Percentiles rank a stretch among this genome's conserved stretches.
These are phyloP conservation scores for Syrrhaptes paradoxus DNA, from an alignment of 2,113 vertebrate species.

Conservation along the genomic window DNA sequence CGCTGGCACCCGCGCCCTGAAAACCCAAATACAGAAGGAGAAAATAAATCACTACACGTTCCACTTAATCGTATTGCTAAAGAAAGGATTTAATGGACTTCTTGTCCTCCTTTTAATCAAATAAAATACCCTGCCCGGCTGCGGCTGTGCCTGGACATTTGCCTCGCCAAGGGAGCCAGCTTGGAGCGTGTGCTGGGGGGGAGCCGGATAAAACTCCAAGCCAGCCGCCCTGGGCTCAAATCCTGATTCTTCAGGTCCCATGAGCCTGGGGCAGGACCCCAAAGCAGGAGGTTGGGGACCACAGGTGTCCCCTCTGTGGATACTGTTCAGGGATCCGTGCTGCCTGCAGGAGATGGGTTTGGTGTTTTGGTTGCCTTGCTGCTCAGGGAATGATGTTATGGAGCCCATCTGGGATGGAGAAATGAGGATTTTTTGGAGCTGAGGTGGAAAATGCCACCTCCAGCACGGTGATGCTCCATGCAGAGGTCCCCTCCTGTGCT, in stretches of 20 bases:
- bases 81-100: constrained; percentile 81
- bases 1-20: constrained; percentile 67
- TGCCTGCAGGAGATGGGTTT: fast-evolving
- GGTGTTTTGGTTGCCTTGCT: fast-evolving
- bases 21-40: constrained; percentile 62
- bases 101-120: constrained; percentile 55
- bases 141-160: constrained; percentile 1
- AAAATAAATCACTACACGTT: constrained; percentile 73
- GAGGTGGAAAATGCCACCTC: fast-evolving
- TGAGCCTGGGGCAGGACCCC: neutral
- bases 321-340: neutral
- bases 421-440: neutral
- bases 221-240: neutral
- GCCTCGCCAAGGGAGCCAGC: neutral
- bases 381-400: no score
- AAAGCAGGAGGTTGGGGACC: fast-evolving
- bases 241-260: neutral
- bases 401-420: neutral
- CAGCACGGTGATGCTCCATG: neutral
- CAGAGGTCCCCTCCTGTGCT: neutral
- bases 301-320: no score
- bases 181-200: neutral
- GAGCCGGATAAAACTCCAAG: neutral
- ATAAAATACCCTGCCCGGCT: constrained; percentile 48
- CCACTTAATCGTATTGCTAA: constrained; percentile 60